These are phyloP conservation scores for Mesoclemmys tuberculata DNA, from an alignment of 2,113 vertebrate genomes.

Conservation along the genomic window DNA sequence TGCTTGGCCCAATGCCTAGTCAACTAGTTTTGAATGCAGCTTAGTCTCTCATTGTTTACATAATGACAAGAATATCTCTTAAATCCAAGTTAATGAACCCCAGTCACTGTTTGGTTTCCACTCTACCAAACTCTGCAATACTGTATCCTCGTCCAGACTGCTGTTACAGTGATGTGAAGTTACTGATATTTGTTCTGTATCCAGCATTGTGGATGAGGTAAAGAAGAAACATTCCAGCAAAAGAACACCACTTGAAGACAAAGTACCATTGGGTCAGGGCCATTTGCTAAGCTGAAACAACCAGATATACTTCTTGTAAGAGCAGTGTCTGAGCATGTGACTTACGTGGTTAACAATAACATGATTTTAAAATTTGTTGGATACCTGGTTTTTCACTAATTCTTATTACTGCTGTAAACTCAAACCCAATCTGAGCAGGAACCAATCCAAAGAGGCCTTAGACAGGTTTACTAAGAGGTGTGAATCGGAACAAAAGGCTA, in stretches of 20 bases:
- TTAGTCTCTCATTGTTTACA: not conserved
- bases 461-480: not conserved
- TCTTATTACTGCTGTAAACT: not conserved
- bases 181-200: not conserved
- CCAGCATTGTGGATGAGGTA: not conserved
- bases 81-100: not conserved
- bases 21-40: rapidly evolving
- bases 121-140: not conserved
- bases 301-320: not conserved
- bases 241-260: no score
- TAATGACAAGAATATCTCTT: not conserved
- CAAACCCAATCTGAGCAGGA: not conserved
- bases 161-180: not conserved
- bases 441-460: not conserved
- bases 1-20: rapidly evolving
- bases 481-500: not conserved
- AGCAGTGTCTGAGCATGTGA: not conserved
- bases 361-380: not conserved
- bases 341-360: not conserved
- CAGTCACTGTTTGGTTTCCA: not conserved
- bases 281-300: not conserved
- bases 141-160: not conserved
- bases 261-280: not conserved
- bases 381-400: not conserved
- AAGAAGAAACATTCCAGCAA: not conserved